A percentile compares a stretch with the other conserved stretches of the same genome.
phyloP scores from a whole-genome alignment of 1,140 invertebrate genomes.

The Drosophila mayri region DNA sequence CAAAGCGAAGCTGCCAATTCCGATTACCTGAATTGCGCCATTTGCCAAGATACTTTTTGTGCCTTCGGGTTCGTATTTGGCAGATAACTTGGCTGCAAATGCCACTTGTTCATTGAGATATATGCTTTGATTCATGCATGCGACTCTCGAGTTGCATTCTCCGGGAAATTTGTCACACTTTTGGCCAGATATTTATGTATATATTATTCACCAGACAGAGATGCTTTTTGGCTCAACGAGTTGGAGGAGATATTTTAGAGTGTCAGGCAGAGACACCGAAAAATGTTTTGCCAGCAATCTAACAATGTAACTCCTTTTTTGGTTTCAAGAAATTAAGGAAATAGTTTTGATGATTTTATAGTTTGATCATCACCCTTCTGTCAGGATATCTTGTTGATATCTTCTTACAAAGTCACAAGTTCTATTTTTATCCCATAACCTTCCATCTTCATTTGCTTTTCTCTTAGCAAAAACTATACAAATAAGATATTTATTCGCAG shows the following conservation, averaged over 20 bases:
- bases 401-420: neutral
- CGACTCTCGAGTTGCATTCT: conserved; percentile 27
- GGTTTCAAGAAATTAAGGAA: neutral
- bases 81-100: conserved; percentile 31
- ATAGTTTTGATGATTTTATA: neutral
- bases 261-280: neutral
- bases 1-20: conserved; percentile 39
- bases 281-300: neutral
- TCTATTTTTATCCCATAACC: neutral
- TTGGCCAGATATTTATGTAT: conserved; percentile 30
- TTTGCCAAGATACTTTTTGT: conserved; percentile 45
- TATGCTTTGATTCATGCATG: conserved; percentile 32
- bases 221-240: conserved; percentile 5
- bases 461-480: conserved; percentile 35
- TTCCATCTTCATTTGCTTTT: neutral
- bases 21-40: conserved; percentile 41
- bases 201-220: conserved; percentile 30
- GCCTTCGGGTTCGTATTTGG: conserved; percentile 6
- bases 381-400: neutral
- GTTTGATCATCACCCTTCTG: too few species aligned
- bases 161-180: conserved; percentile 29
- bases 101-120: conserved; percentile 41
- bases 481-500: conserved; percentile 55
- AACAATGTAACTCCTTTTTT: neutral
- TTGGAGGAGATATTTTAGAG: neutral